Base-by-base conservation (phyloP, 2,113 vertebrate genomes). In the Seriola dumerili region DNA sequence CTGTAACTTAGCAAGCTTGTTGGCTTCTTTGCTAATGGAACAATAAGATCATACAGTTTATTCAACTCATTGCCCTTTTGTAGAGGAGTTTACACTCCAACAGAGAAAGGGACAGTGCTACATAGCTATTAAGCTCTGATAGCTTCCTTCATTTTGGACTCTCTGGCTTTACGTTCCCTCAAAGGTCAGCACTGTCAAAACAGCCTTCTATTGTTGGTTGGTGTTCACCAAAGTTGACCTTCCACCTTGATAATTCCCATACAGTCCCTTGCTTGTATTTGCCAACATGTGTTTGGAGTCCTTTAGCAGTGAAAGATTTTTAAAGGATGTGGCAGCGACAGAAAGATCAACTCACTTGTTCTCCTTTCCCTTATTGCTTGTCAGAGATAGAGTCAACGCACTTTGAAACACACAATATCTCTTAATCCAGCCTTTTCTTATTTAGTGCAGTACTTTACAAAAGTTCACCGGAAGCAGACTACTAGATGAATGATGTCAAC, bases 371-470 rank as follows among this genome's bases (percentile, higher is more conserved):
- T 55, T 44, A 23, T 23, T 64, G 42, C 23, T 73, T 0, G 19
- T 78, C 38, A 16, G 58, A 19, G 42, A 83, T 76, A 2, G 12
- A 50, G 73, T 76, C 50, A 55, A 83, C 77, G 87, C 89, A 91
- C 88, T 90, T 92, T 91, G 62, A 75, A 78, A 78, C 54, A 76
- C 29, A 48, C 59, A 32, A 36, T 76, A 71, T 36, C n/a, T 71
- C 38, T 72, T 17, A 42, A 68, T 75, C 29, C 63, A 65, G 80
- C 78, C 72, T 88, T 84, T 71, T 55, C 71, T 74, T 46, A 59
- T 48, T 34, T 21, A 34, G 72, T 86, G 86, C 72, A 86, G 80
- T 16, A 69, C 25, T 42, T 29, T 42, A 46, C 16, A 10, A 7
- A 63, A 23, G 8, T 7, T 13, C 42, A 63, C 44, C 55, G 46